Conservation (phyloP, 1,140 invertebrate genomes). For the Leptinotarsa texana region DNA sequence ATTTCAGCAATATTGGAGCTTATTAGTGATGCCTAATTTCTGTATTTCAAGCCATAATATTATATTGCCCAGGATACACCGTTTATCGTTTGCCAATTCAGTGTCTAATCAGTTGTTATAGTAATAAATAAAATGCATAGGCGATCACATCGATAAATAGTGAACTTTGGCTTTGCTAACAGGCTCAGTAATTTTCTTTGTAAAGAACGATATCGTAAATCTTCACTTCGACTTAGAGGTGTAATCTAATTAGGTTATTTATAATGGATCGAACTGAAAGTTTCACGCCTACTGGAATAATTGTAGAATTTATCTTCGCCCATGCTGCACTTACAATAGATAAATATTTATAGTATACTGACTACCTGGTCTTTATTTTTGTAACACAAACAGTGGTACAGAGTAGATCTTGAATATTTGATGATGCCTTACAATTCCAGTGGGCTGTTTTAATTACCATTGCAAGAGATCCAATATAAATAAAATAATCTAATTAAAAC, state of each 20-base stretch:
- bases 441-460: no score
- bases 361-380: conserved; percentile 6
- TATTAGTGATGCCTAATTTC: no score
- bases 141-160: neutral
- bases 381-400: neutral
- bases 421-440: no score
- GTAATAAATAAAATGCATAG: neutral
- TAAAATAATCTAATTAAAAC: no score
- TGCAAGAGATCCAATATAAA: no score
- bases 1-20: no score
- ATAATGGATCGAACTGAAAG: neutral
- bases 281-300: neutral
- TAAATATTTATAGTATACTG: neutral
- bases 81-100: neutral
- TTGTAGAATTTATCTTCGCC: neutral
- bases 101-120: neutral
- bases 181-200: neutral
- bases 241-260: conserved; percentile 1
- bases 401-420: no score
- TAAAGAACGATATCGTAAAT: neutral
- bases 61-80: neutral
- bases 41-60: no score
- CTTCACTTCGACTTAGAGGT: neutral
- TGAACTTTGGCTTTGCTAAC: neutral
- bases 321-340: neutral